These are phyloP conservation scores for Heliconius hermathena DNA, from an alignment of 1,140 invertebrate species.

Conservation along the genomic window DNA sequence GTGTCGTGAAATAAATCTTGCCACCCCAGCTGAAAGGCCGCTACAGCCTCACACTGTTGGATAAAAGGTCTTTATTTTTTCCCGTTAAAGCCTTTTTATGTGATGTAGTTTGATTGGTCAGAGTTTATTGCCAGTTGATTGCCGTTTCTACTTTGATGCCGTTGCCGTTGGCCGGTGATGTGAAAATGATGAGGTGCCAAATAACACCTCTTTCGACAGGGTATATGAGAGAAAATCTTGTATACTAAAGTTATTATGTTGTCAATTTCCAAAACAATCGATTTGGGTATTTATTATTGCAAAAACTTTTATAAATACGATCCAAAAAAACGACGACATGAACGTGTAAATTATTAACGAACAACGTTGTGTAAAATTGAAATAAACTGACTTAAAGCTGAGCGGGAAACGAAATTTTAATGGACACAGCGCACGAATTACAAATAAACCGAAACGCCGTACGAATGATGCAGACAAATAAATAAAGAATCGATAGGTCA, in stretches of 20 bases:
- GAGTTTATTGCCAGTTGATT: slow-evolving; percentile 58
- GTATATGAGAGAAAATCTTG: neutral
- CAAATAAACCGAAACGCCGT: slow-evolving; percentile 41
- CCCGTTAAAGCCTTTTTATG: slow-evolving; percentile 66
- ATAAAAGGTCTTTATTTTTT: slow-evolving; percentile 78
- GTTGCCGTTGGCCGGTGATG: slow-evolving; percentile 15
- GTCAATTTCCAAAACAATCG: neutral
- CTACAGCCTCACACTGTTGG: slow-evolving; percentile 55
- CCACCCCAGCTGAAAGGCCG: slow-evolving; percentile 63
- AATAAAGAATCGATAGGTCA: slow-evolving; percentile 67
- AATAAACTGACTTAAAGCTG: slow-evolving; percentile 38
- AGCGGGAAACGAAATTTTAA: slow-evolving; percentile 41
- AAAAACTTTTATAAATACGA: neutral
- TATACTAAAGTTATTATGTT: neutral
- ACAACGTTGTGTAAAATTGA: slow-evolving; percentile 33
- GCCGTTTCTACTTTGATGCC: slow-evolving; percentile 36
- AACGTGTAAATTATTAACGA: slow-evolving; percentile 31
- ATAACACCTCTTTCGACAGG: neutral
- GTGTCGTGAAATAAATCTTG: slow-evolving; percentile 78
- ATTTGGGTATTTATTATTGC: neutral
- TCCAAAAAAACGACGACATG: neutral
- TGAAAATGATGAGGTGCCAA: slow-evolving; percentile 16
- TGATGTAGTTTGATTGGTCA: slow-evolving; percentile 68
- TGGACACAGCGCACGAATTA: slow-evolving; percentile 40
- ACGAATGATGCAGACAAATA: slow-evolving; percentile 56